Evolutionary conservation across 37 sponge, comb jelly and placozoan genomes (phyloP), one percentile per base, ranked within the genome.

Genomic region (Aphrocallistes beatrix): DNA sequence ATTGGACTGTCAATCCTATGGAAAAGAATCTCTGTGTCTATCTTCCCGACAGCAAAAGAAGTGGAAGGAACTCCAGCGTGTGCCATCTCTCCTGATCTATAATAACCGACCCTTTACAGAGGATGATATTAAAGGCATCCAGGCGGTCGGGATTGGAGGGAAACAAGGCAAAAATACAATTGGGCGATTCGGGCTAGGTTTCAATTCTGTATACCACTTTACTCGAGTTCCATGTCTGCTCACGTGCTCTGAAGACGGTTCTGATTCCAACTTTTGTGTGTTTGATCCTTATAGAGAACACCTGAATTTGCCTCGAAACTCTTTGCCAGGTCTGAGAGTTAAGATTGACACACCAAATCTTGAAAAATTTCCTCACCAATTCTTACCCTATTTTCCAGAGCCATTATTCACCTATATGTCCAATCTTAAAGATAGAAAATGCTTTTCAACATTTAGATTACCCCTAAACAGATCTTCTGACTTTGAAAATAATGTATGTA

Each of bases 71-170:
- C 83, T 92, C 23, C 90, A 90, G 51, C 28, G 69, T 6, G 83
- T 51, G 47, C 91, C 93, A 34, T 82, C 90, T 23, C 87, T 94
- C 6, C 87, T 85, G 39, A 86, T 91, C 45, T 88, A 87, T 34
- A 94, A 94, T 81, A 91, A 94, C 81, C 81, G 90, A 25, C 51
- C 83, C 37, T 91, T 94, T 45, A 83, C 88, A 1, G 90, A 89
- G 36, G 82, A 51, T 23, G 94, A 94, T 51, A 83, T 94, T 36
- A 0, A 81, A 82, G 94, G 94, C 36, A 90, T 94, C 34, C 38
- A 86, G 21, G 85, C 87, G 81, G 82, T 94, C 39, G 94, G 94
- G 32, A 90, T 82, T 86, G 94, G 94, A 23, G 85, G 88, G 16
- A 94, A 94, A 51, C 37, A 82, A 25, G 82, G 82, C 36, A 60